Evolutionary conservation across 1,140 invertebrate genomes (phyloP).

Genomic region (Callitettix versicolor): DNA sequence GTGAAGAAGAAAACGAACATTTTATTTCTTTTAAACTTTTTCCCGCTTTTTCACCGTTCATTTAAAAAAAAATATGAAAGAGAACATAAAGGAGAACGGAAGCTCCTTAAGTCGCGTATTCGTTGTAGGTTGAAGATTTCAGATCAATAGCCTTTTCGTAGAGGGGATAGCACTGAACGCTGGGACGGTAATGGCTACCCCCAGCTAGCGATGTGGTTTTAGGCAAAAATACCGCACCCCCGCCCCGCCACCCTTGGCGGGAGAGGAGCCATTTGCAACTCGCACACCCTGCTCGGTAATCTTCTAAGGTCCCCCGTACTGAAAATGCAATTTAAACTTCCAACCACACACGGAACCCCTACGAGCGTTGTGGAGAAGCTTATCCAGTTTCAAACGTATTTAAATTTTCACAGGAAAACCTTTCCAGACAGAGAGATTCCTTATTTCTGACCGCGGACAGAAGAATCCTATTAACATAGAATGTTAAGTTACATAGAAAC

Average conservation of each 20-base stretch:
- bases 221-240: constrained; percentile 6
- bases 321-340: constrained; percentile 17
- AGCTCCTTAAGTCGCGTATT: no score
- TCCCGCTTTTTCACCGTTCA: no score
- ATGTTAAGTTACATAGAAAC: background rate
- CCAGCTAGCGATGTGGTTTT: constrained; percentile 7
- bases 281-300: constrained; percentile 3
- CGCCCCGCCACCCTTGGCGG: background rate
- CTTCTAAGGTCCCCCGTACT: constrained; percentile 6
- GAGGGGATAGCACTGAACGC: background rate
- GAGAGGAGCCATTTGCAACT: constrained; percentile 13
- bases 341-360: constrained; percentile 2
- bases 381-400: constrained; percentile 16
- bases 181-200: constrained; percentile 8
- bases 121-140: constrained; percentile 2
- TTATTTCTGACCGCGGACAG: no score
- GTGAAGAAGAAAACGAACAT: no score
- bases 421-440: no score
- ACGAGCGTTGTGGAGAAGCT: constrained; percentile 5
- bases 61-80: no score
- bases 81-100: no score
- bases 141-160: constrained; percentile 6
- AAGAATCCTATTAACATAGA: no score
- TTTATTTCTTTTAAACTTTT: no score
- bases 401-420: no score